These are phyloP conservation scores for Sweltsa coloradensis DNA, from an alignment of 1,140 invertebrate species.

Conservation along the genomic window DNA sequence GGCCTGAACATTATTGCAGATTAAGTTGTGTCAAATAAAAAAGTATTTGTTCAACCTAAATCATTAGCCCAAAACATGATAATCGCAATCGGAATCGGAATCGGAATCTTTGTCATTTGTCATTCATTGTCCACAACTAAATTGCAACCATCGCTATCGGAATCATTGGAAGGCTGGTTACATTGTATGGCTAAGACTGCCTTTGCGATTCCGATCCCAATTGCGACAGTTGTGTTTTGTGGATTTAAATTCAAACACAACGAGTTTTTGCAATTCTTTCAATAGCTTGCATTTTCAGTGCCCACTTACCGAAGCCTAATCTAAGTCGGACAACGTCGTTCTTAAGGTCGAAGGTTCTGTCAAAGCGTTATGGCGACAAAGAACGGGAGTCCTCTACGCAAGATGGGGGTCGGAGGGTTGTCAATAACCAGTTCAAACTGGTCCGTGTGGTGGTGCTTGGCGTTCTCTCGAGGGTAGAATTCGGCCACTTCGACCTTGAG, in stretches of 20 bases:
- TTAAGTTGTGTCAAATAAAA: too few relatives aligned
- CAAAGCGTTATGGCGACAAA: conserved; percentile 43
- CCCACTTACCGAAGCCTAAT: conserved; percentile 44
- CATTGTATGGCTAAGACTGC: too few relatives aligned
- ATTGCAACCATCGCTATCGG: too few relatives aligned
- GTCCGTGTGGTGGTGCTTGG: conserved; percentile 46
- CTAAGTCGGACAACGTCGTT: conserved; percentile 42
- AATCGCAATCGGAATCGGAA: too few relatives aligned
- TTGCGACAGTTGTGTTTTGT: conserved; percentile 21
- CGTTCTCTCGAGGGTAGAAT: conserved; percentile 49
- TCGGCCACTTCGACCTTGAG: conserved; percentile 45
- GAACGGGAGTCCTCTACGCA: conserved; percentile 52
- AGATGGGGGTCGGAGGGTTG: conserved; percentile 35
- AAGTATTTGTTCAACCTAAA: too few relatives aligned
- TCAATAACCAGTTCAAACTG: conserved; percentile 46
- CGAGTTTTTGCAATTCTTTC: too few relatives aligned
- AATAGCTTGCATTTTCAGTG: too few relatives aligned
- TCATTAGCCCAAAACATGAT: too few relatives aligned
- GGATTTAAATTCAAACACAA: conserved; percentile 24
- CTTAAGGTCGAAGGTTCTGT: conserved; percentile 35
- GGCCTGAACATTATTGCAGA: too few relatives aligned
- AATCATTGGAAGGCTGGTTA: too few relatives aligned
- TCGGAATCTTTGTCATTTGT: too few relatives aligned
- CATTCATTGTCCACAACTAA: too few relatives aligned
- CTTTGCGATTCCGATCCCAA: conserved; percentile 18